Evolutionary conservation across 2,113 vertebrate genomes (phyloP), one percentile per base, ranked within the genome.

Genomic region (Brachyhypopomus occidentalis): DNA sequence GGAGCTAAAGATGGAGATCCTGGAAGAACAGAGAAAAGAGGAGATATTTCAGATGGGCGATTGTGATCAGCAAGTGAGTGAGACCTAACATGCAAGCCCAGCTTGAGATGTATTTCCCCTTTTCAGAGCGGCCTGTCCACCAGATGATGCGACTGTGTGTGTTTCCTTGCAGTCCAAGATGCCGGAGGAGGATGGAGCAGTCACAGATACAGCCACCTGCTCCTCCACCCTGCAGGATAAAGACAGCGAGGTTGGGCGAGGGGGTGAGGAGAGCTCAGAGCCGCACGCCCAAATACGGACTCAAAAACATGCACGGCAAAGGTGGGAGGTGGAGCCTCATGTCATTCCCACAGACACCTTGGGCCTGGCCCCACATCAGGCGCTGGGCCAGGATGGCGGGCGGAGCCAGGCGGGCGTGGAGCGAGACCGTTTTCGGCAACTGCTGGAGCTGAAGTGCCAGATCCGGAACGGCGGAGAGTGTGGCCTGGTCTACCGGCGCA

Each of bases 401-500:
- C 63, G 79, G 52, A 72, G 22, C 2, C 78, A 78, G 69, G 85
- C 16, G 86, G 88, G 69, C 69, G 84, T 89, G 83, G 97, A 97
- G 62, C 94, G 93, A 41, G 94, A 95, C 83, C 92, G 92, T 48
- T 98, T 98, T 87, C 93, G 95, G 72, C 96, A 98, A 89, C 93
- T 98, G 16, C 76, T 98, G 85, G 96, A 97, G 89, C 95, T 98
- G 67, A 98, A 98, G 82, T 97, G 97, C 91, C 95, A 97, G 92
- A 96, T 99, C 79, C 90, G 91, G 9, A 97, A 95, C 60, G 94
- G 92, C 0, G 95, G 95, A 0, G 95, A 97, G 79, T 98, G 96
- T 11, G 95, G 95, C 58, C 90, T 98, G 36, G 98, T 96, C 90
- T 98, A 97, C 66, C 95, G 96, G 0, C 94, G 96, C 84, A 96